Evolutionary conservation across 2,113 vertebrate species (phyloP).

Genomic region (Alouatta palliata): DNA sequence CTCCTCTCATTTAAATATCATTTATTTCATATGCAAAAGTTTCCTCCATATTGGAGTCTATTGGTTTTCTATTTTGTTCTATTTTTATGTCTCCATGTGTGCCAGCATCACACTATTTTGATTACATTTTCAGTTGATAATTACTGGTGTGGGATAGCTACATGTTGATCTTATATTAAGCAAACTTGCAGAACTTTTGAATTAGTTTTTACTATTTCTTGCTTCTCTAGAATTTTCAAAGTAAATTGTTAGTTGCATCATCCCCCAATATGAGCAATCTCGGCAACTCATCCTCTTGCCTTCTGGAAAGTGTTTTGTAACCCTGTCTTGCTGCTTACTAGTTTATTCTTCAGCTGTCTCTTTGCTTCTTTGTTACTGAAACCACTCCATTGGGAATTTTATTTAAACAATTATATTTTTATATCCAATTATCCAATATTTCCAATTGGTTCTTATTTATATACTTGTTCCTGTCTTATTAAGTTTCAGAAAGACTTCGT

Average conservation of each 20-base stretch:
- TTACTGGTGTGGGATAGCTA: not conserved
- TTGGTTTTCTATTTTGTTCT: not conserved
- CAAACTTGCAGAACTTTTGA: not conserved
- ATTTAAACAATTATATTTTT: not conserved
- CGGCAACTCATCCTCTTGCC: not conserved
- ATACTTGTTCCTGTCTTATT: not conserved
- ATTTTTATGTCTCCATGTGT: not conserved
- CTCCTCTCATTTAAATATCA: not conserved
- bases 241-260: not conserved
- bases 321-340: not conserved
- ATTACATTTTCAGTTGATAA: not conserved
- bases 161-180: not conserved
- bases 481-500: not conserved
- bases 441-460: not conserved
- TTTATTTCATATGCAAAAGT: not conserved
- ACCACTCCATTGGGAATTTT: not conserved
- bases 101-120: not conserved
- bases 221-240: not conserved
- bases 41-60: not conserved
- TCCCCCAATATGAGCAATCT: not conserved
- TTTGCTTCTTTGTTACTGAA: not conserved
- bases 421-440: not conserved
- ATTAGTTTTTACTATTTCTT: not conserved
- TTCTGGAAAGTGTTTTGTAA: not conserved
- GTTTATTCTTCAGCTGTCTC: not conserved